A percentile compares a stretch with the other conserved stretches of the same genome.
Conservation (phyloP, 2,797 vertebrate species). For the Myotis planiceps region DNA sequence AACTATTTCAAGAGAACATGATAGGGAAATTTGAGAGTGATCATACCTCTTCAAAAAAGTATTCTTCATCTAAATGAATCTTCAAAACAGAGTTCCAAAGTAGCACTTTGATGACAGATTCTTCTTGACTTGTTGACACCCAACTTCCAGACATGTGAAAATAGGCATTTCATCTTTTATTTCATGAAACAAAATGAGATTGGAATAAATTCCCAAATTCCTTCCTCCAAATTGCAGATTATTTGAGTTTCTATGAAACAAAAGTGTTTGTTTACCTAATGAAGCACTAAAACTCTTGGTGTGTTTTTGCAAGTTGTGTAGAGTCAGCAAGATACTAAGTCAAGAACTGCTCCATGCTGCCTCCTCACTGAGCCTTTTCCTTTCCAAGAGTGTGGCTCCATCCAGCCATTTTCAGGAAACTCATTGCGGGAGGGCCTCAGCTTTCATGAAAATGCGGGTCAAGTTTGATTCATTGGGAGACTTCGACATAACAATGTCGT, state of each 20-base stretch:
- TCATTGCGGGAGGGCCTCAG: rapidly evolving
- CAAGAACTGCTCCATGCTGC: rapidly evolving
- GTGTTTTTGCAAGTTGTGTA: rapidly evolving
- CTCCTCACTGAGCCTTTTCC: not conserved
- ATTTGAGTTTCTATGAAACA: not conserved
- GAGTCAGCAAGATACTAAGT: not conserved
- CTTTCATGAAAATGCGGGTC: rapidly evolving
- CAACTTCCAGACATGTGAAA: not conserved
- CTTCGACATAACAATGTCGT: rapidly evolving
- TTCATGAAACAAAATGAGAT: not conserved
- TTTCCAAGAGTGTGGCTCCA: not conserved
- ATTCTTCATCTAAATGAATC: not conserved
- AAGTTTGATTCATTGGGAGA: rapidly evolving
- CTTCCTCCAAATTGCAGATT: not conserved
- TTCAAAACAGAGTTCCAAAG: not conserved
- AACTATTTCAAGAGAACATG: not conserved
- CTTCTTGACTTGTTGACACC: not conserved
- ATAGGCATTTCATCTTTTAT: not conserved
- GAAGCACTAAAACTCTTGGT: not conserved
- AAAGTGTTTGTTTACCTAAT: not conserved
- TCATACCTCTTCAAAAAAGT: not conserved
- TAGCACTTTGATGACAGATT: not conserved
- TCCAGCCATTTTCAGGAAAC: rapidly evolving
- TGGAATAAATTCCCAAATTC: not conserved
- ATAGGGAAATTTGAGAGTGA: not conserved